phyloP scores from a whole-genome alignment of 53 echinoderm and acorn worm species.

The Astropecten irregularis region DNA sequence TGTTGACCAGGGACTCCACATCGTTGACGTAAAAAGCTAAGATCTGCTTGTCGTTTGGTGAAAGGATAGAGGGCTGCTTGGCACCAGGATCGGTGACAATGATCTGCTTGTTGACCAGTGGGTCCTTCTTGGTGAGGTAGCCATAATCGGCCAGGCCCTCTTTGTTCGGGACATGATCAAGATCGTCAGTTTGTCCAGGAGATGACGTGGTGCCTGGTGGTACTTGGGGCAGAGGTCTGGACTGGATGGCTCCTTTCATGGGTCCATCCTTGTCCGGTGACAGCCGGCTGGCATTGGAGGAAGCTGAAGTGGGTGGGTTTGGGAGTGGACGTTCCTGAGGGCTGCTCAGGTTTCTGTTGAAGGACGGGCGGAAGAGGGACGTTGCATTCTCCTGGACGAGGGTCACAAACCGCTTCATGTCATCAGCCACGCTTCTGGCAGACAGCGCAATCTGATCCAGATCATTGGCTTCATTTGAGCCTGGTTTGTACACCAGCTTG shows the following conservation, averaged over 20 bases:
- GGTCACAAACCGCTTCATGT: constrained; percentile 71
- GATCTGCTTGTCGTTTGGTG: constrained; percentile 77
- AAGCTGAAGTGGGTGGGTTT: constrained; percentile 67
- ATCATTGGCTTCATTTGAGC: constrained; percentile 62
- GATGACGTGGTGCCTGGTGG: constrained; percentile 47
- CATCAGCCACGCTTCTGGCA: constrained; percentile 69
- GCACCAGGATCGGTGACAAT: constrained; percentile 64
- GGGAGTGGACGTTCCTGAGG: constrained; percentile 88
- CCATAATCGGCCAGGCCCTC: constrained; percentile 75
- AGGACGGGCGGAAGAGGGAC: constrained; percentile 75
- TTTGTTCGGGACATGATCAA: constrained; percentile 36
- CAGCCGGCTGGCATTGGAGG: constrained; percentile 72
- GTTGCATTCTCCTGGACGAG: constrained; percentile 77
- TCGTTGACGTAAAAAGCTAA: constrained; percentile 82
- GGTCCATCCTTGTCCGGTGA: constrained; percentile 82
- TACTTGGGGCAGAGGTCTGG: constrained; percentile 75
- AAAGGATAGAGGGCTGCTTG: constrained; percentile 59
- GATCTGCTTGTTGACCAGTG: constrained; percentile 68
- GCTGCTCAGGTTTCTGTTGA: constrained; percentile 41
- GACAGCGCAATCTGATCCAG: constrained; percentile 82
- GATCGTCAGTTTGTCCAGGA: constrained; percentile 22
- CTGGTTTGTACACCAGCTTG: constrained; percentile 63
- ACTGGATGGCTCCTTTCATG: constrained; percentile 63
- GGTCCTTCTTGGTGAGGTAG: constrained; percentile 70
- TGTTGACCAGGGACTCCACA: constrained; percentile 76